Evolutionary conservation across 2,113 vertebrate species (phyloP).

Genomic region (Chrysemys picta): DNA sequence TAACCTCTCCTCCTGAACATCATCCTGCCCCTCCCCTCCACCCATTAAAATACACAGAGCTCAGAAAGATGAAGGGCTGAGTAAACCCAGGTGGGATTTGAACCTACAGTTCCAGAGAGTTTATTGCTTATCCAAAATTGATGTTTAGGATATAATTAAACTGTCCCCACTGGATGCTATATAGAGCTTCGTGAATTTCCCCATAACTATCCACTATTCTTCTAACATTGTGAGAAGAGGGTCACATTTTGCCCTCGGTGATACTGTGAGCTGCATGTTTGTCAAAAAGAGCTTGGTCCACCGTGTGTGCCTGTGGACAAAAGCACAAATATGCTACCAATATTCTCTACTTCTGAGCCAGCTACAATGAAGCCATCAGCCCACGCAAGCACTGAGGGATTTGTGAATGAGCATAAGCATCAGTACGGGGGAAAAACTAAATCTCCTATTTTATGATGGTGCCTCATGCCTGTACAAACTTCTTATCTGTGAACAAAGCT

Average conservation of each 20-base stretch:
- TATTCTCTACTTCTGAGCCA: constrained; percentile 19
- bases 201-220: neutral
- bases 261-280: neutral
- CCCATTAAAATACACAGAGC: rapidly evolving
- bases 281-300: rapidly evolving
- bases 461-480: neutral
- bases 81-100: neutral
- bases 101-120: neutral
- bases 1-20: rapidly evolving
- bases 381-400: neutral
- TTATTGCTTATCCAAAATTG: neutral
- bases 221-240: neutral
- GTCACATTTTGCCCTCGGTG: neutral
- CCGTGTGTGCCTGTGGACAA: neutral
- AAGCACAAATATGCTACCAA: neutral
- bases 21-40: no score
- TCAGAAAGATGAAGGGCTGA: neutral
- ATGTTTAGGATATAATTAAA: neutral
- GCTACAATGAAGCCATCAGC: neutral
- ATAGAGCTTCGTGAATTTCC: neutral
- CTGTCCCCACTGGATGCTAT: neutral
- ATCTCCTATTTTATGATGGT: neutral
- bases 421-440: constrained; percentile 5
- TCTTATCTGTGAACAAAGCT: neutral
- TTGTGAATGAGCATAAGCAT: constrained; percentile 45